phyloP scores from a whole-genome alignment of 1,140 invertebrate genomes.

The Drosophila rufa region DNA sequence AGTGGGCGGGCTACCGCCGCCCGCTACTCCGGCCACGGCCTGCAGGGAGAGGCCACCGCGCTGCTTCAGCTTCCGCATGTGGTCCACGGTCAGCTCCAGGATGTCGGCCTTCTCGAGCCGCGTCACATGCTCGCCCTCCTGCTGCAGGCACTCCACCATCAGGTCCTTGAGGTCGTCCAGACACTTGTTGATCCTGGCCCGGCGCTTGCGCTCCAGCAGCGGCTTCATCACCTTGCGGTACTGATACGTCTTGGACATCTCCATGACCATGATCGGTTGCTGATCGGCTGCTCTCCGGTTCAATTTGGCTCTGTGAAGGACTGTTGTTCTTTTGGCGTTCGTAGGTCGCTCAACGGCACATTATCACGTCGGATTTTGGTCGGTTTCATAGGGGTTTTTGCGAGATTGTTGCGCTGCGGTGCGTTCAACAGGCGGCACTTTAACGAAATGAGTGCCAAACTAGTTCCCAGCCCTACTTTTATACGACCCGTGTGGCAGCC shows the following conservation, averaged over 20 bases:
- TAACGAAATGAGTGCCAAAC: slow-evolving; percentile 81
- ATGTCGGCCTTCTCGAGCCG: slow-evolving; percentile 99
- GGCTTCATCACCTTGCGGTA: slow-evolving; percentile 98
- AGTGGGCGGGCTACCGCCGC: slow-evolving; percentile 11
- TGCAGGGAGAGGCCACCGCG: slow-evolving; percentile 76
- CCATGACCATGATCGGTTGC: slow-evolving; percentile 79
- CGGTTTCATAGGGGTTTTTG: slow-evolving; percentile 24
- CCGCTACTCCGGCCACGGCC: slow-evolving; percentile 79
- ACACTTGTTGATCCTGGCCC: slow-evolving; percentile 97
- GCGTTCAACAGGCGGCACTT: slow-evolving; percentile 78
- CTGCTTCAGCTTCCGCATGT: slow-evolving; percentile 93
- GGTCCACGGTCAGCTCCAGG: slow-evolving; percentile 97
- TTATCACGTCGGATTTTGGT: slow-evolving; percentile 58
- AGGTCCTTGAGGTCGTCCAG: slow-evolving; percentile 97
- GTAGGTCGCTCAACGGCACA: slow-evolving; percentile 52
- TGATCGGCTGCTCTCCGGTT: too few species aligned
- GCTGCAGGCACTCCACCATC: slow-evolving; percentile 95
- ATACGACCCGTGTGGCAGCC: slow-evolving; percentile 58
- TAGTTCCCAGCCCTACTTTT: slow-evolving; percentile 79
- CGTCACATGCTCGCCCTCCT: slow-evolving; percentile 94
- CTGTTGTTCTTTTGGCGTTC: slow-evolving; percentile 15
- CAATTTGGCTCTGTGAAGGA: slow-evolving; percentile 23
- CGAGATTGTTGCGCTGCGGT: slow-evolving; percentile 54
- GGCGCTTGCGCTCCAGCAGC: slow-evolving; percentile 96
- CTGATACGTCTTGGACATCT: slow-evolving; percentile 93